Evolutionary conservation across 2,113 vertebrate genomes (phyloP).

Genomic region (Coturnix japonica): DNA sequence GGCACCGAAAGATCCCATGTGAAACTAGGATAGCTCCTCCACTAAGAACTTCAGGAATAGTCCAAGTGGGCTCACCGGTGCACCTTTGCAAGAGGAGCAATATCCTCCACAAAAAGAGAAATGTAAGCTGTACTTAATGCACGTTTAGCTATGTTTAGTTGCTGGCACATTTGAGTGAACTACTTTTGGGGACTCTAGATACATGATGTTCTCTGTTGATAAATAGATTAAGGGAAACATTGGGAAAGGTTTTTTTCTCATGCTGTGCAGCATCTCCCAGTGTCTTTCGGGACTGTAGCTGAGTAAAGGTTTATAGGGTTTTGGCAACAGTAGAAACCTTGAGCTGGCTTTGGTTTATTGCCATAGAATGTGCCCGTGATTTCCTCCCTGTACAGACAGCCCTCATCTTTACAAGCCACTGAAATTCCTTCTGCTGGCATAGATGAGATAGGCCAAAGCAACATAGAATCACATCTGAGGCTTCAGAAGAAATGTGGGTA

Average conservation of each 20-base stretch:
- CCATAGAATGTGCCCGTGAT: accelerated
- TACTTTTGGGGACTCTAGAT: neutral
- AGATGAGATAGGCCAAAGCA: neutral
- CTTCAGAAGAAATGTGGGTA: neutral
- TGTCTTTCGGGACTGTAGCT: neutral
- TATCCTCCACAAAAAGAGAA: neutral
- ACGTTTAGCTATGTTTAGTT: accelerated
- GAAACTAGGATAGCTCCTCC: neutral
- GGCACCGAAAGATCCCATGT: neutral
- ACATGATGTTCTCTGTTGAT: neutral
- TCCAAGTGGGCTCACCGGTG: accelerated
- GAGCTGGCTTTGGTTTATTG: neutral
- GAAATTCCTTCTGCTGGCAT: neutral
- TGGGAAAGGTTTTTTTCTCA: neutral
- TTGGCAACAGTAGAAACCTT: neutral
- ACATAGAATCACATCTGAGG: neutral
- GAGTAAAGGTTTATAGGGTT: neutral
- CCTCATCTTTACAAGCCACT: accelerated
- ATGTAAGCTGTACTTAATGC: accelerated
- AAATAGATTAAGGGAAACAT: neutral
- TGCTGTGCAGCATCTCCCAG: neutral
- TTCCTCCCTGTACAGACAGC: neutral
- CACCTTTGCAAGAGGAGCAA: neutral
- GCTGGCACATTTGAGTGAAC: neutral
- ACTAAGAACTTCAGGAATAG: neutral